A percentile compares a stretch with the other conserved stretches of the same genome.
Conservation (phyloP, 1,140 invertebrate species). For the Mactra quadrangularis region DNA sequence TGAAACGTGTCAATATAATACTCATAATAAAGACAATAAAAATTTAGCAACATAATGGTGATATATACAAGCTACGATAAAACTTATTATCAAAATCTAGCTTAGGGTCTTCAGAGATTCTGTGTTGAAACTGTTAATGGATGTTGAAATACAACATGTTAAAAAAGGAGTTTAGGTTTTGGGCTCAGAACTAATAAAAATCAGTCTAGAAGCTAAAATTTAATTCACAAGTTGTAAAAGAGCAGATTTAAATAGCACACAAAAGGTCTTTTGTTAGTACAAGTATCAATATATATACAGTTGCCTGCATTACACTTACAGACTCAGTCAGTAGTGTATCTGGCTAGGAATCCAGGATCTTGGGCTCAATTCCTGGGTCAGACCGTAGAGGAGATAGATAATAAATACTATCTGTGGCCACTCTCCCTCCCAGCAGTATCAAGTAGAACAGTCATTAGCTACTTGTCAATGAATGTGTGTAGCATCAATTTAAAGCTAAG, state of each 20-base stretch:
- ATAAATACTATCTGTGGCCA: too few relatives aligned
- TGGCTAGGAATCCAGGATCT: too few relatives aligned
- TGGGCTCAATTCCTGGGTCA: too few relatives aligned
- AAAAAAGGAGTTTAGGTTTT: not conserved
- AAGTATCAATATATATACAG: too few relatives aligned
- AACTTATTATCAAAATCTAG: not conserved
- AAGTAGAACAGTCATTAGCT: too few relatives aligned
- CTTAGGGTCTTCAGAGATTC: not conserved
- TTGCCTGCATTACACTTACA: too few relatives aligned
- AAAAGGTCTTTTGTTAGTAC: too few relatives aligned
- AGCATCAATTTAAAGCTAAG: not conserved
- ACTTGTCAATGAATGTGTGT: not conserved
- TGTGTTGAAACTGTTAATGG: not conserved
- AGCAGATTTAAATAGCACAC: not conserved
- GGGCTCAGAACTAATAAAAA: too few relatives aligned
- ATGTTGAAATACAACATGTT: not conserved
- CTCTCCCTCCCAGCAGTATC: too few relatives aligned
- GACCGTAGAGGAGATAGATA: too few relatives aligned
- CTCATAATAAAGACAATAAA: not conserved
- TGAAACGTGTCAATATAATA: conserved; percentile 21
- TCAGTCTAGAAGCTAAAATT: too few relatives aligned
- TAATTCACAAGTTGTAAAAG: not conserved
- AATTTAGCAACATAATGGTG: not conserved
- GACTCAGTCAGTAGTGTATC: too few relatives aligned
- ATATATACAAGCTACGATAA: not conserved